A percentile compares a stretch with the other conserved stretches of the same genome.
These are phyloP conservation scores for Bettongia penicillata DNA, from an alignment of 2,113 vertebrate genomes.

Conservation along the genomic window DNA sequence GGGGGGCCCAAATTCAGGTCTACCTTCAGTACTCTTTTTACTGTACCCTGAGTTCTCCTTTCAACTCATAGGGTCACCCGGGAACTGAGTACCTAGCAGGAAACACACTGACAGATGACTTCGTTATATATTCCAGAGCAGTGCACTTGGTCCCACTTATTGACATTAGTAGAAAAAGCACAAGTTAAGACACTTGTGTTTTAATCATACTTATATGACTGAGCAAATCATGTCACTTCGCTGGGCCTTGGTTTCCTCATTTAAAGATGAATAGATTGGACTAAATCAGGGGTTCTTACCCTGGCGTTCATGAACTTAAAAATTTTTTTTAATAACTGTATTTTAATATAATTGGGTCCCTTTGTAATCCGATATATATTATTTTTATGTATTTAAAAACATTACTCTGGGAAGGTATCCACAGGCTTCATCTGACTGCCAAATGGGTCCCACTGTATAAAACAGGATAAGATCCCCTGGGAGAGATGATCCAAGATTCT, in stretches of 20 bases:
- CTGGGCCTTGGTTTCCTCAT: slow-evolving; percentile 27
- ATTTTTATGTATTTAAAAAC: not conserved
- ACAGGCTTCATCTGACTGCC: not conserved
- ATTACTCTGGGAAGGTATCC: not conserved
- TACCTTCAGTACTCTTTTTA: not conserved
- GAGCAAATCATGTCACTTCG: slow-evolving; percentile 11
- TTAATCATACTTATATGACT: not conserved
- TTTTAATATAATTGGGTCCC: not conserved
- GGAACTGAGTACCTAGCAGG: not conserved
- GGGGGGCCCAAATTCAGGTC: not conserved
- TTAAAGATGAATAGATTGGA: not conserved
- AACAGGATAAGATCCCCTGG: not conserved
- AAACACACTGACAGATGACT: not conserved
- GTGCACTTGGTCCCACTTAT: not conserved
- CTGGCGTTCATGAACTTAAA: not conserved
- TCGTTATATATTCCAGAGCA: not conserved
- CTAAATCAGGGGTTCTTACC: not conserved
- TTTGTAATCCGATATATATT: not conserved
- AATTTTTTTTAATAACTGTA: not conserved
- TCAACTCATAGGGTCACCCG: not conserved
- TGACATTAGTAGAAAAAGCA: not conserved
- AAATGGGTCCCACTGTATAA: not conserved
- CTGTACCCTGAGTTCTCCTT: not conserved
- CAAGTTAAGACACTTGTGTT: slow-evolving; percentile 31
- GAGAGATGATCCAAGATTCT: not conserved